A percentile compares a stretch with the other conserved stretches of the same genome.
Conservation (phyloP, 2,888 invertebrate genomes). For the Calameuta pallipes region DNA sequence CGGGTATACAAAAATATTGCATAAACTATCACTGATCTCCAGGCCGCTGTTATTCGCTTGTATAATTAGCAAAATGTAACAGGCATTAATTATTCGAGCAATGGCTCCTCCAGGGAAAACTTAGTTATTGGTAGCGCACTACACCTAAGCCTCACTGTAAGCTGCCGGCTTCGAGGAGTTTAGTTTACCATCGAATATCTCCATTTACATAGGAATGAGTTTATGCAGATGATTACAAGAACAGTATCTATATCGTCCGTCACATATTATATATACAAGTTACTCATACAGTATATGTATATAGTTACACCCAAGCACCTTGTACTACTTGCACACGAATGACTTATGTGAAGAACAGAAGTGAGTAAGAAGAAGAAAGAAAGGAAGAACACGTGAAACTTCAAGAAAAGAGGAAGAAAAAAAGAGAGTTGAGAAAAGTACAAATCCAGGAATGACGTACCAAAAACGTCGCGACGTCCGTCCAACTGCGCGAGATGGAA, state of each 20-base stretch:
- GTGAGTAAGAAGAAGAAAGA: neutral
- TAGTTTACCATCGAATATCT: slow-evolving; percentile 43
- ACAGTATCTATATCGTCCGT: slow-evolving; percentile 18
- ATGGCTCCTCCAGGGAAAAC: slow-evolving; percentile 20
- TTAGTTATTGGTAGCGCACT: slow-evolving; percentile 8
- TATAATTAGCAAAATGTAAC: neutral
- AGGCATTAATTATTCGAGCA: slow-evolving; percentile 32
- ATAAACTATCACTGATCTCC: neutral
- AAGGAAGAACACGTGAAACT: neutral
- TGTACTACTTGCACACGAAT: neutral
- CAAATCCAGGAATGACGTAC: neutral
- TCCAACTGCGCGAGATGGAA: neutral
- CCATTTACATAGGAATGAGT: slow-evolving; percentile 30
- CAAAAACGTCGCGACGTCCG: neutral
- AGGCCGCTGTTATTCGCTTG: neutral
- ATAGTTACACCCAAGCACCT: slow-evolving; percentile 26
- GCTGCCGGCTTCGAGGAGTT: slow-evolving; percentile 41
- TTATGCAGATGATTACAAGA: slow-evolving; percentile 23
- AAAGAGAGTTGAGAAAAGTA: neutral
- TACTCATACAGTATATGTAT: neutral
- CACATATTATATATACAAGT: slow-evolving; percentile 2
- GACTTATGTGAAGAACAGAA: neutral
- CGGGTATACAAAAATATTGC: neutral
- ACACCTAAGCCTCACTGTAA: slow-evolving; percentile 38
- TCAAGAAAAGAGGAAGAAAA: too few relatives aligned